Conservation (phyloP, 1,140 invertebrate genomes). For the Drosophila rhopaloa region DNA sequence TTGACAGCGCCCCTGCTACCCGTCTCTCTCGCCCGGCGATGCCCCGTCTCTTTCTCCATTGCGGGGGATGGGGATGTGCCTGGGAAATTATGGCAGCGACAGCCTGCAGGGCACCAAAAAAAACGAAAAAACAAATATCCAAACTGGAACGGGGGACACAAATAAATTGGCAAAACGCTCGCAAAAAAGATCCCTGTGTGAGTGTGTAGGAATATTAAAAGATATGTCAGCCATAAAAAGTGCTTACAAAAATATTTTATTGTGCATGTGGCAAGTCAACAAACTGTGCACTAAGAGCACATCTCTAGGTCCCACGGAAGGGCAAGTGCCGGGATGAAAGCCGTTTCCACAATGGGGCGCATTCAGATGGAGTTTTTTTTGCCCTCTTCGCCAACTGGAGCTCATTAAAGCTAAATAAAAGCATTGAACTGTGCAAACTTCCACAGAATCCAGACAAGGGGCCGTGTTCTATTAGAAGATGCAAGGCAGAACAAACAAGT, state of each 20-base stretch:
- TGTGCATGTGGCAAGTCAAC: conserved; percentile 69
- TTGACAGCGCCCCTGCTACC: conserved; percentile 22
- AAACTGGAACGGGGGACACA: conserved; percentile 21
- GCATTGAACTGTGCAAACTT: conserved; percentile 42
- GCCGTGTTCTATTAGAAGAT: conserved; percentile 2
- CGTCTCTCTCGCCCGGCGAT: not conserved
- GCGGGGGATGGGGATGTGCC: conserved; percentile 16
- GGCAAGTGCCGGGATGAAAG: conserved; percentile 9
- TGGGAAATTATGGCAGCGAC: conserved; percentile 62
- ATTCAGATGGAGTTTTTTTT: conserved; percentile 33
- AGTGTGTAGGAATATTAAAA: conserved; percentile 40
- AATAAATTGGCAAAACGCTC: conserved; percentile 72
- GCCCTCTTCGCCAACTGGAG: conserved; percentile 25
- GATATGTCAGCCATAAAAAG: conserved; percentile 69
- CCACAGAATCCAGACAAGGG: conserved; percentile 4
- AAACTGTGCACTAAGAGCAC: conserved; percentile 45
- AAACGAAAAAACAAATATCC: conserved; percentile 16
- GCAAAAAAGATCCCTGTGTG: conserved; percentile 22
- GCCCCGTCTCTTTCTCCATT: not conserved
- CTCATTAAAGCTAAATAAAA: conserved; percentile 46
- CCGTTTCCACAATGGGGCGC: conserved; percentile 43
- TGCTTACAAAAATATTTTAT: conserved; percentile 66
- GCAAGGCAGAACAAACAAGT: not conserved
- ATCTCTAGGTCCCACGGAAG: conserved; percentile 8
- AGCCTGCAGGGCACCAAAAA: conserved; percentile 56